Conservation (phyloP, 2,113 vertebrate species). For the Eretmochelys imbricata region DNA sequence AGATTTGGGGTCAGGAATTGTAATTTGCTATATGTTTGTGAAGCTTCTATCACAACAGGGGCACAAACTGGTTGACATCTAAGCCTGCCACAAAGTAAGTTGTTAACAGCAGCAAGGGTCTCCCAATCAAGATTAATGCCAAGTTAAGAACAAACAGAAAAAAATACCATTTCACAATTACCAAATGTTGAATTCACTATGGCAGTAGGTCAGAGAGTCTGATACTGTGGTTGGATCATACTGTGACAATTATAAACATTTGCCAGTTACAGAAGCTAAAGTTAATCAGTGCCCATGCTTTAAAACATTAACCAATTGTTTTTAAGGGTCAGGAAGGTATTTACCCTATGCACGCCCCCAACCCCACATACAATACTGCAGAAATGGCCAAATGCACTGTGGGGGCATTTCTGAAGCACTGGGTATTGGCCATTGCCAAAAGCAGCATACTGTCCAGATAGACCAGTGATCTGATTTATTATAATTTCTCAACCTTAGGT, state of each 20-base stretch:
- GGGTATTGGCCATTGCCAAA: neutral
- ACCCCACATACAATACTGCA: neutral
- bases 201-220: neutral
- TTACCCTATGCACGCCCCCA: neutral
- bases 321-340: neutral
- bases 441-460: conserved; percentile 4
- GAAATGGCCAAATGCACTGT: neutral
- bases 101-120: conserved; percentile 7
- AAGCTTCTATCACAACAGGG: neutral
- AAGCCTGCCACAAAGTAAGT: neutral
- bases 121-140: neutral
- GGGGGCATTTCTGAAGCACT: neutral
- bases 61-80: neutral
- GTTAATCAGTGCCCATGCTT: neutral
- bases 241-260: neutral
- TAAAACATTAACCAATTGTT: neutral
- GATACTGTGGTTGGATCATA: neutral
- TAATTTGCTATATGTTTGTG: neutral
- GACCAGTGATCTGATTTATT: neutral
- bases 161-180: neutral
- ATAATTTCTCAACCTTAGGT: neutral
- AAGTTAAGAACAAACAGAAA: neutral
- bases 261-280: neutral
- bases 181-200: neutral
- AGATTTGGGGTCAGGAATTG: neutral